Evolutionary conservation across 2,888 invertebrate species (phyloP).

Genomic region (Rosalia funebris): DNA sequence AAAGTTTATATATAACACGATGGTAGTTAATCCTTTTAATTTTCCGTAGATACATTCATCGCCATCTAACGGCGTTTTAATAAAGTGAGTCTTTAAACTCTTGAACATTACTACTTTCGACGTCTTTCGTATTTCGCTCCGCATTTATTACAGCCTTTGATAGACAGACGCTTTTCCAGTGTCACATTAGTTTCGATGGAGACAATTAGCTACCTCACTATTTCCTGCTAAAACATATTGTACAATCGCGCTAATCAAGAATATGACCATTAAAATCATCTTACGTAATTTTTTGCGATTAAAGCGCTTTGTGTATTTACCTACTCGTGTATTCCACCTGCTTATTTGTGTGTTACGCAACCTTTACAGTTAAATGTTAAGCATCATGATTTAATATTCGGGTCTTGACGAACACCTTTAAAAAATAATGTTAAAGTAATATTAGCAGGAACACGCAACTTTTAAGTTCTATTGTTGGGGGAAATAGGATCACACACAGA

Average conservation of each 20-base stretch:
- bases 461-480: constrained; percentile 2
- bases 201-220: background rate
- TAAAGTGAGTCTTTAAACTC: background rate
- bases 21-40: background rate
- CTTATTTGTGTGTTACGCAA: constrained; percentile 21
- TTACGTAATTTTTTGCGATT: constrained; percentile 17
- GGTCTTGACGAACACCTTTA: constrained; percentile 22
- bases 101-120: background rate
- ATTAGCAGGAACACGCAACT: constrained; percentile 18
- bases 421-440: constrained; percentile 20
- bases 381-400: constrained; percentile 28
- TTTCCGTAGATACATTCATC: background rate
- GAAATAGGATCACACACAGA: constrained; percentile 1
- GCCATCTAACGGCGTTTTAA: constrained; percentile 2
- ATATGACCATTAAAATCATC: constrained; percentile 11
- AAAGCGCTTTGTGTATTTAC: background rate
- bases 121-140: background rate
- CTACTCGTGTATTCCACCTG: constrained; percentile 19
- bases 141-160: background rate
- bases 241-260: constrained; percentile 24
- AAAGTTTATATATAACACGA: no score
- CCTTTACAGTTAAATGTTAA: constrained; percentile 19
- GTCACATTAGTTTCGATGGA: background rate
- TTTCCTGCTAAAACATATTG: background rate
- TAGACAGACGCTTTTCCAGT: background rate